Base-by-base conservation (phyloP, 2,113 vertebrate species). In the Oncorhynchus mykiss region DNA sequence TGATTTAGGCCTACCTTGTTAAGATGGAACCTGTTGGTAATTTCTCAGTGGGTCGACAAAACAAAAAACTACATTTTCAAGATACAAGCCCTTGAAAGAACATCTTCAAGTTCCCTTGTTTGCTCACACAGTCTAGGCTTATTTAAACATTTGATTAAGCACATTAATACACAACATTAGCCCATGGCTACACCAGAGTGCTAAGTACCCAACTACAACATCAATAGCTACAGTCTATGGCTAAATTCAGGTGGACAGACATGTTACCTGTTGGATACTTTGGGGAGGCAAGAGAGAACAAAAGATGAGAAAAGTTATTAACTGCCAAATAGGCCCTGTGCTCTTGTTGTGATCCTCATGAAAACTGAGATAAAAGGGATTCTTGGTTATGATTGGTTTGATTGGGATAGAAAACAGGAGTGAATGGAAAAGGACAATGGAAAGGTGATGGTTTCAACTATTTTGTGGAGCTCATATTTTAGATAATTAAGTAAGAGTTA, bases 261-360 rank as follows among this genome's bases (percentile, higher is more conserved):
- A 4, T n/a, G 67, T 88, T 87, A 91, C 88, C 89, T 89, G 81
- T 67, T 73, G 69, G 57, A 39, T 62, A 73, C 88, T 88, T 81
- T 22, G 59, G 79, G 74, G n/a, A 59, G 45, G 84, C 59, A 22
- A 62, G 2, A n/a, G 59, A 22, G n/a, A 22, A 20, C 20, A 57
- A 57, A 57, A 57, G 54, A 62, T 24, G 59, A 62, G 59, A 22
- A 54, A 54, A 54, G 16, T 54, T 14, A 18, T 54, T 54, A 54
- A 54, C 16, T 18, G 9, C 39, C 39, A 45, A 45, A 45, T 2
- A 0, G 39, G 39, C 39, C 39, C 9, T 45, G 39, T 45, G 39
- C 39, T 45, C 39, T 45, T 45, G 39, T 11, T 45, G 9, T 2
- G 39, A 45, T 45, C 9, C 39, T 45, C 39, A 45, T 45, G 8